These are phyloP conservation scores for Varecia variegata DNA, from an alignment of 2,797 vertebrate species.

Conservation along the genomic window DNA sequence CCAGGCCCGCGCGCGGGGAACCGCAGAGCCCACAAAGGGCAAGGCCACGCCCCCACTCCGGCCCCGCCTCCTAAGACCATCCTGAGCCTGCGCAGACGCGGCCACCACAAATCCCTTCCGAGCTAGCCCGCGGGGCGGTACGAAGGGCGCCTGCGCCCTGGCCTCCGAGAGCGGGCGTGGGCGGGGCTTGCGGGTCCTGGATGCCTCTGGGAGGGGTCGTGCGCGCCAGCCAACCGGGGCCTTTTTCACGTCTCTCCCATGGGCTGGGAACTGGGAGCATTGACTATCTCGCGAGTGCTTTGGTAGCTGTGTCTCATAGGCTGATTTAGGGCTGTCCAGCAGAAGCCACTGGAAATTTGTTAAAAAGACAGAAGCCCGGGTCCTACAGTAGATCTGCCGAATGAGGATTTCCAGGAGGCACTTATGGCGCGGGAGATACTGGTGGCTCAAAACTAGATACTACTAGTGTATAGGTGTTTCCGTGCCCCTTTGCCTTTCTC, in stretches of 20 bases:
- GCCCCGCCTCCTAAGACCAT: fast-evolving
- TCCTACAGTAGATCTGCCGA: not conserved
- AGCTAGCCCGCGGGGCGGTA: fast-evolving
- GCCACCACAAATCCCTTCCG: fast-evolving
- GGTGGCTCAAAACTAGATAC: not conserved
- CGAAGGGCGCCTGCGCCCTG: not conserved
- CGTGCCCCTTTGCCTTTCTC: not conserved
- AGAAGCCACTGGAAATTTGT: not conserved
- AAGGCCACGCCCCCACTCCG: no score
- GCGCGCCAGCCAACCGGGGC: fast-evolving
- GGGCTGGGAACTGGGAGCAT: not conserved
- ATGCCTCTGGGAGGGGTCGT: fast-evolving
- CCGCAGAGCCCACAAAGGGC: fast-evolving
- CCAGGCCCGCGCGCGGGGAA: fast-evolving
- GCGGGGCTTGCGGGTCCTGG: fast-evolving
- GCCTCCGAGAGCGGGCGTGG: fast-evolving
- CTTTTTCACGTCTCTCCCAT: fast-evolving
- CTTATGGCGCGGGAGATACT: not conserved
- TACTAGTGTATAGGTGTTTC: no score
- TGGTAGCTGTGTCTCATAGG: not conserved
- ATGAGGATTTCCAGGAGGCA: not conserved
- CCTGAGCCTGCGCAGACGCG: not conserved
- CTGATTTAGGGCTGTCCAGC: not conserved
- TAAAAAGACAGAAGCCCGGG: not conserved
- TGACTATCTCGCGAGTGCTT: not conserved